Conservation (phyloP, 2,113 vertebrate species). For the Prietella phreatophila region DNA sequence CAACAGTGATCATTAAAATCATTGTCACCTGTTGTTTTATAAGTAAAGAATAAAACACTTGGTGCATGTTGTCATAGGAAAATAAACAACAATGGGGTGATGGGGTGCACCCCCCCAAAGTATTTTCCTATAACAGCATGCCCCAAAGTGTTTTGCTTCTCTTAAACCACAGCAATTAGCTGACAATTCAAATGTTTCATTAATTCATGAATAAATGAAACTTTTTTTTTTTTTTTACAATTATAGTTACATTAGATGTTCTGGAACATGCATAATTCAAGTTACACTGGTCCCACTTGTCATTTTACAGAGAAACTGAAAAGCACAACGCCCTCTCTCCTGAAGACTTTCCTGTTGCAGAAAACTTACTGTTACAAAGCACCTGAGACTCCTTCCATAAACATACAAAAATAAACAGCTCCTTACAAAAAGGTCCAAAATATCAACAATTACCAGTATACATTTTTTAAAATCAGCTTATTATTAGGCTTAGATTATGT, state of each 20-base stretch:
- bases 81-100: background rate
- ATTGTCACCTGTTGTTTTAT: too few species aligned
- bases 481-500: background rate
- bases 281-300: background rate
- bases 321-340: background rate
- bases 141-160: background rate
- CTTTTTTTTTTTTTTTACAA: background rate
- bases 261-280: too few species aligned
- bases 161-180: conserved; percentile 12
- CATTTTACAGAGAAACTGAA: background rate
- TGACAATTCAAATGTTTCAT: background rate
- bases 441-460: background rate
- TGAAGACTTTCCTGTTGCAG: background rate
- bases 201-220: background rate
- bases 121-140: background rate
- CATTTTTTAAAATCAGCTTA: background rate
- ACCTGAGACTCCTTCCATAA: background rate
- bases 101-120: background rate
- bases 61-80: background rate
- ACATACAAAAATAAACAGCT: background rate
- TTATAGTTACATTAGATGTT: background rate
- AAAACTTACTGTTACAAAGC: background rate
- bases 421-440: background rate
- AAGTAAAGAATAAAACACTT: too few species aligned
- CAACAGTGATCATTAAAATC: background rate